Conservation (phyloP, 2,888 invertebrate genomes). For the Osmoderma eremita region DNA sequence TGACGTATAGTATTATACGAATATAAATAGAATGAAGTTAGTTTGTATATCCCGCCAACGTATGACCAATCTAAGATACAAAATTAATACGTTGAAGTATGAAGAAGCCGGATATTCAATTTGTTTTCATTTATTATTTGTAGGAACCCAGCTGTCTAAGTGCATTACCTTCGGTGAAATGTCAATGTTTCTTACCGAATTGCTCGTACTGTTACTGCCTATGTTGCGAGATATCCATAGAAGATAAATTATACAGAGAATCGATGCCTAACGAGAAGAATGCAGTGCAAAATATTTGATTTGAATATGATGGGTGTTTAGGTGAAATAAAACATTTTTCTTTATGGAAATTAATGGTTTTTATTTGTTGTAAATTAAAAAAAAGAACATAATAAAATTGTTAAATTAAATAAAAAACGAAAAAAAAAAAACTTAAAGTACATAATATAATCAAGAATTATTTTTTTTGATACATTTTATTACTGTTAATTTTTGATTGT, state of each 20-base stretch:
- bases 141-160: conserved; percentile 9
- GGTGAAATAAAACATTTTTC: no score
- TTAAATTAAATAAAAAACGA: background rate
- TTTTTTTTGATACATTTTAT: background rate
- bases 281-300: conserved; percentile 17
- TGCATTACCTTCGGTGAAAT: conserved; percentile 10
- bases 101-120: no score
- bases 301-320: no score
- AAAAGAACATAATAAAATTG: no score
- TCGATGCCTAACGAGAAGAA: background rate
- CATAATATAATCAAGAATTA: background rate
- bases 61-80: background rate
- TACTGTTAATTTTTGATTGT: conserved; percentile 1
- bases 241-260: background rate
- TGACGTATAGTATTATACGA: no score
- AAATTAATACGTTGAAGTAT: no score
- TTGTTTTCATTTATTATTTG: background rate
- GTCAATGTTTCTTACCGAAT: conserved; percentile 27
- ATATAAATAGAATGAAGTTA: no score
- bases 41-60: no score
- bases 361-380: no score
- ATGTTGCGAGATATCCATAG: conserved; percentile 33
- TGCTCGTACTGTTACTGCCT: conserved; percentile 33
- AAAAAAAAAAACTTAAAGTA: background rate
- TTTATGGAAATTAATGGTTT: no score